Conservation (phyloP, 1,140 invertebrate species). For the Brachionus asplanchnoidis region DNA sequence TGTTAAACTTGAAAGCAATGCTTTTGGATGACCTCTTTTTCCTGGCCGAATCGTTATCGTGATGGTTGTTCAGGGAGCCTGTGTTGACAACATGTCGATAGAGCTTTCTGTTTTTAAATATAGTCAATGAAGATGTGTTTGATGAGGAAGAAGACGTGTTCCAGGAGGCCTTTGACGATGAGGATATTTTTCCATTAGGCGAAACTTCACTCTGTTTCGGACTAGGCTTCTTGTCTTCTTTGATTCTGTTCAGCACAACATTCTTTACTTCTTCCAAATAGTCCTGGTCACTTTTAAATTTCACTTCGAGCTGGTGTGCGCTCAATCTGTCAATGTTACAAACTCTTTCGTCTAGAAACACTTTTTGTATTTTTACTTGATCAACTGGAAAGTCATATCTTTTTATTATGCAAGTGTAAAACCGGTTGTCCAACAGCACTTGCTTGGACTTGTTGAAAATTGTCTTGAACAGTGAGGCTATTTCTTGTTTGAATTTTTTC, state of each 20-base stretch:
- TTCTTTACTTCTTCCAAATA: slow-evolving; percentile 1
- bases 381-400: not conserved
- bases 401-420: not conserved
- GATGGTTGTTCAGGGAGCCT: not conserved
- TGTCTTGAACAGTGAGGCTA: not conserved
- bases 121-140: not conserved
- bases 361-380: not conserved
- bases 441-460: not conserved
- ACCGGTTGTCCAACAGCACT: not conserved
- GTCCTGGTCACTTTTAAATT: not conserved
- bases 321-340: not conserved
- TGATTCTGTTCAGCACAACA: not conserved
- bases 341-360: not conserved
- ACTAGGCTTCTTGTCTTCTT: not conserved
- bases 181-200: not conserved
- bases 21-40: not conserved
- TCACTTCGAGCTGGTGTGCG: not conserved
- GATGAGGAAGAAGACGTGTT: not conserved
- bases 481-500: slow-evolving; percentile 38
- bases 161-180: not conserved
- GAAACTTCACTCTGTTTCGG: not conserved
- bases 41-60: not conserved
- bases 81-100: not conserved
- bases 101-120: not conserved
- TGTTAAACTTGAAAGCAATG: not conserved